A percentile compares a stretch with the other conserved stretches of the same genome.
Evolutionary conservation across 2,113 vertebrate species (phyloP).

Genomic region (Azemiops feae): DNA sequence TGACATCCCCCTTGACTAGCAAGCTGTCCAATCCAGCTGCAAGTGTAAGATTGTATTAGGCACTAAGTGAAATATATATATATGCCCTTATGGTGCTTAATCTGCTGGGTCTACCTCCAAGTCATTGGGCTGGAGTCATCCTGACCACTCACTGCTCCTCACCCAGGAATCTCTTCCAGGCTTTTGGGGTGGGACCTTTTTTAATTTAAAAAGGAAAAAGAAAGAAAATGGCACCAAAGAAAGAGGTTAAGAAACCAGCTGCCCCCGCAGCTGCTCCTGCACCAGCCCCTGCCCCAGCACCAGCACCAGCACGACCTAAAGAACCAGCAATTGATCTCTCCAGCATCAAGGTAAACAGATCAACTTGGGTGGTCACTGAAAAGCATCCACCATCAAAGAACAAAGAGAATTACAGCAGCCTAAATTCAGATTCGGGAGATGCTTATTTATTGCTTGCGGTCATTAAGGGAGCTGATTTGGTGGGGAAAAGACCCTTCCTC

Average conservation of each 20-base stretch:
- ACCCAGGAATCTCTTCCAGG: slow-evolving; percentile 62
- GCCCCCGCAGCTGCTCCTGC: slow-evolving; percentile 52
- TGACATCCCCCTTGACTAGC: slow-evolving; percentile 78
- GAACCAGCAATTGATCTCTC: slow-evolving; percentile 76
- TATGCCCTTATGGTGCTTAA: slow-evolving; percentile 72
- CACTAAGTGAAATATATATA: slow-evolving; percentile 86
- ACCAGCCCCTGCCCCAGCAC: slow-evolving; percentile 58
- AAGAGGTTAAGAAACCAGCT: slow-evolving; percentile 78
- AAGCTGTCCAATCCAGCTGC: slow-evolving; percentile 83
- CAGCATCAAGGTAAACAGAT: slow-evolving; percentile 76
- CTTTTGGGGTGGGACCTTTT: slow-evolving; percentile 56
- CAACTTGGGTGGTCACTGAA: slow-evolving; percentile 41
- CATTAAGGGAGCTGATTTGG: neutral
- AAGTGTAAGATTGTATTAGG: slow-evolving; percentile 72
- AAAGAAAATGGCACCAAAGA: slow-evolving; percentile 83
- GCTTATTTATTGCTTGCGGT: neutral
- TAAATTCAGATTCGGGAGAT: slow-evolving; percentile 1
- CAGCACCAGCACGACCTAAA: slow-evolving; percentile 68
- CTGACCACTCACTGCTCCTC: slow-evolving; percentile 59
- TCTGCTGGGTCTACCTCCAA: slow-evolving; percentile 70
- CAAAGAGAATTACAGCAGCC: neutral
- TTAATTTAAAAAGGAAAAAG: slow-evolving; percentile 50
- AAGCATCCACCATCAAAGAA: slow-evolving; percentile 33
- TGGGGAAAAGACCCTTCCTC: neutral
- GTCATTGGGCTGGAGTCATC: slow-evolving; percentile 72